These are phyloP conservation scores for Sipha maydis DNA, from an alignment of 2,888 invertebrate species.

Conservation along the genomic window DNA sequence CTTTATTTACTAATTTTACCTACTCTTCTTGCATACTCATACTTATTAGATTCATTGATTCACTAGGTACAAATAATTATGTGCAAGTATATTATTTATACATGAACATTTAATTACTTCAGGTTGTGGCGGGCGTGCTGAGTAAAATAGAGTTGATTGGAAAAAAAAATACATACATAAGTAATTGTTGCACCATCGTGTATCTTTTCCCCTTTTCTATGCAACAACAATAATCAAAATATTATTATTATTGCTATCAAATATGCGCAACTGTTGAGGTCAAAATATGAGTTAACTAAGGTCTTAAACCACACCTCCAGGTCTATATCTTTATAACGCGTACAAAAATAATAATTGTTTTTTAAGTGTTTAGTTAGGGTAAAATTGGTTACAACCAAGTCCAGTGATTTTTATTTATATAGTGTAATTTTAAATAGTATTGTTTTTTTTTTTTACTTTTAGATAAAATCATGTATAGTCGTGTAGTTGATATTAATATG, in stretches of 20 bases:
- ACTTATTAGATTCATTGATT: no score
- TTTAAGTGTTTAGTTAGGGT: background rate
- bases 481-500: no score
- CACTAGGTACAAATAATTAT: no score
- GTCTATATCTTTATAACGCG: background rate
- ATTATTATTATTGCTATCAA: conserved; percentile 10
- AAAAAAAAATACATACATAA: background rate
- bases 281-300: conserved; percentile 22
- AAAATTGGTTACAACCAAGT: background rate
- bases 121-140: background rate
- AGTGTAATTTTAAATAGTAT: background rate
- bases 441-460: no score
- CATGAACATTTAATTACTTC: background rate
- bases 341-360: conserved; percentile 17
- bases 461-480: no score
- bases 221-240: conserved; percentile 5
- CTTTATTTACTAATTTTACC: no score
- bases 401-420: background rate
- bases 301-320: background rate
- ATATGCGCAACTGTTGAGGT: conserved; percentile 32
- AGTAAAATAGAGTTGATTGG: conserved; percentile 2
- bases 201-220: background rate
- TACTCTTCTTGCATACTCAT: no score
- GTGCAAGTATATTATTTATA: no score
- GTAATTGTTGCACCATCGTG: background rate